A percentile compares a stretch with the other conserved stretches of the same genome.
Conservation (phyloP, 2,888 invertebrate genomes). For the Dromius quadrimaculatus region DNA sequence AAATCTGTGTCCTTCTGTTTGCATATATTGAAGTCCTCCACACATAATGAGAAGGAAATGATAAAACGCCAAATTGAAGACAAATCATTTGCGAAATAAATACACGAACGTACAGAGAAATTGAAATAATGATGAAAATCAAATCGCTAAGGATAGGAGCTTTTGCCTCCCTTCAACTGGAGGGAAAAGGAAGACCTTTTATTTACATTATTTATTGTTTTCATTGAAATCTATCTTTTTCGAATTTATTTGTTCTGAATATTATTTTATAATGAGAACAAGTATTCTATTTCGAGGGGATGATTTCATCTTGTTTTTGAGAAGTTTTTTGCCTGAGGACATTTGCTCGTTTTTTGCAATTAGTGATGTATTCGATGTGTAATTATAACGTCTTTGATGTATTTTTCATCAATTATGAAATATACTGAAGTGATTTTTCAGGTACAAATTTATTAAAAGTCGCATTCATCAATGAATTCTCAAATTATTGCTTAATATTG, state of each 20-base stretch:
- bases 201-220: constrained; percentile 49
- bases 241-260: constrained; percentile 48
- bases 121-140: constrained; percentile 58
- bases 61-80: constrained; percentile 43
- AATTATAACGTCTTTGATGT: constrained; percentile 36
- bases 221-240: constrained; percentile 50
- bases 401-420: constrained; percentile 33
- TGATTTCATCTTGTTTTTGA: constrained; percentile 3
- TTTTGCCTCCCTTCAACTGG: background rate
- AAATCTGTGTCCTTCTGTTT: too few species aligned
- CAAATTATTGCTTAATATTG: too few species aligned
- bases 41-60: constrained; percentile 42
- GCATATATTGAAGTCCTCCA: too few species aligned
- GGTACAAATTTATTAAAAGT: too few species aligned
- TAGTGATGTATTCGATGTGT: constrained; percentile 26
- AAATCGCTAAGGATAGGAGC: constrained; percentile 49
- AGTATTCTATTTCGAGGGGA: constrained; percentile 29
- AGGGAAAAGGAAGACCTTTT: constrained; percentile 23
- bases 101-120: constrained; percentile 56
- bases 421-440: too few species aligned
- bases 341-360: constrained; percentile 43
- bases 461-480: too few species aligned
- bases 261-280: constrained; percentile 46
- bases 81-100: constrained; percentile 36
- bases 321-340: constrained; percentile 20